Conservation (phyloP, 2,797 vertebrate genomes). For the Enteromius mattozi region DNA sequence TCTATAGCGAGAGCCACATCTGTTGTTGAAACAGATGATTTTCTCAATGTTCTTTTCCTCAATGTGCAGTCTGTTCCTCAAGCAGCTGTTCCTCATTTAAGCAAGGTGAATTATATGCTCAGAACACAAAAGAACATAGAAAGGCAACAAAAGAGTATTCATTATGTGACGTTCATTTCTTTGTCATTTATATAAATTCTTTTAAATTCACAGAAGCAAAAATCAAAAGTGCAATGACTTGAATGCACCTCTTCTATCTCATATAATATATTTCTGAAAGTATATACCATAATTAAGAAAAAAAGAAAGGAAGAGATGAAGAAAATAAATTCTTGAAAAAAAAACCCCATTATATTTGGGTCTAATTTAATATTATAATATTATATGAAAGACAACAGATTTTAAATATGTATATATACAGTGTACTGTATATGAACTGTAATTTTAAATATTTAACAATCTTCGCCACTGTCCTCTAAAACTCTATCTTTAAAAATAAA, state of each 20-base stretch:
- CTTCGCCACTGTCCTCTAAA: too few relatives aligned
- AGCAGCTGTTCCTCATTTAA: constrained; percentile 13
- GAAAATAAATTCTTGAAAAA: too few relatives aligned
- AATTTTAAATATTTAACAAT: too few relatives aligned
- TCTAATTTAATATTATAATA: too few relatives aligned
- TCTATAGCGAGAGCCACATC: constrained; percentile 31
- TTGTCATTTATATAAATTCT: neutral
- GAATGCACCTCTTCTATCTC: neutral
- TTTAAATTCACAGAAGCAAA: neutral
- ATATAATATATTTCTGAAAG: neutral
- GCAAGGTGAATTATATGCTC: constrained; percentile 37
- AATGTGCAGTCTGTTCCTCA: constrained; percentile 10
- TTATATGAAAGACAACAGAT: too few relatives aligned
- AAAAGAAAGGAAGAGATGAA: too few relatives aligned
- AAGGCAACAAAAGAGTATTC: constrained; percentile 65
- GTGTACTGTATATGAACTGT: too few relatives aligned
- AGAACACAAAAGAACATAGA: constrained; percentile 56
- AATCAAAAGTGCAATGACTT: neutral
- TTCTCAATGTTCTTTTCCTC: constrained; percentile 6
- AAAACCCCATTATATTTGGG: neutral
- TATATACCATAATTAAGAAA: too few relatives aligned
- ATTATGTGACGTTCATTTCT: constrained; percentile 33
- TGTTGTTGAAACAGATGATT: constrained; percentile 37
- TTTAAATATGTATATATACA: too few relatives aligned
- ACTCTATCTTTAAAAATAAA: too few relatives aligned